Base-by-base conservation (phyloP, 64 coral and sea anemone species). In the Dendronephthya gigantea region DNA sequence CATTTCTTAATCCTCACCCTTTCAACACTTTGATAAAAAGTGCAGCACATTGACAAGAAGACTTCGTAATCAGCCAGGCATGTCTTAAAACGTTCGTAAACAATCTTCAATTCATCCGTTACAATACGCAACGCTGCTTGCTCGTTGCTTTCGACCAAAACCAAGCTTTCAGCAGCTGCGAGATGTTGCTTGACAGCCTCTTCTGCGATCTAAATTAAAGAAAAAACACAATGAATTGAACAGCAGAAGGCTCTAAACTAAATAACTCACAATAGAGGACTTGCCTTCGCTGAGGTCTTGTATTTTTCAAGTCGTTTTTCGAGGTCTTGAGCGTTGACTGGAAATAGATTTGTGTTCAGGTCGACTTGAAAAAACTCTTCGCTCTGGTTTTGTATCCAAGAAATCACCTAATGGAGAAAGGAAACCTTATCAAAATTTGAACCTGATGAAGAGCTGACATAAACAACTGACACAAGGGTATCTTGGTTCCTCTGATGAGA, bases 61-160 rank as follows among this genome's bases (percentile, higher is more conserved):
- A 98, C 95, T 72, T 98, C 92, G 39, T 98, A 98, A 75, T 98
- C 92, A 36, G 90, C 86, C 66, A 98, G 88, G 10, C 93, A 88
- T 13, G 95, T 98, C 47, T 98, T 98, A 33, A 98, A 98, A 7
- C 90, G 92, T 83, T 98, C 89, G 66, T 98, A 98, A 22, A 92
- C 95, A 86, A 98, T 98, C 69, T 91, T 93, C 12, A 98, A 66
- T 50, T 98, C 95, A 83, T 98, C 95, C 62, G 95, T 98, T 27
- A 98, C 90, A 40, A 98, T 84, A 38, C 87, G 91, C 29, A 98
- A 91, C 50, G 95, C 95, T 17, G 95, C 92, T 45, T 90, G 87
- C 30, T 98, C 93, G 50, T 87, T 84, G 16, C 84, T 88, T 40
- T 98, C 95, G 10, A 89, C 95, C 4, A 83, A 83, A 28, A 92